phyloP scores from a whole-genome alignment of 2,888 invertebrate genomes.

The Ophioninae sp. region DNA sequence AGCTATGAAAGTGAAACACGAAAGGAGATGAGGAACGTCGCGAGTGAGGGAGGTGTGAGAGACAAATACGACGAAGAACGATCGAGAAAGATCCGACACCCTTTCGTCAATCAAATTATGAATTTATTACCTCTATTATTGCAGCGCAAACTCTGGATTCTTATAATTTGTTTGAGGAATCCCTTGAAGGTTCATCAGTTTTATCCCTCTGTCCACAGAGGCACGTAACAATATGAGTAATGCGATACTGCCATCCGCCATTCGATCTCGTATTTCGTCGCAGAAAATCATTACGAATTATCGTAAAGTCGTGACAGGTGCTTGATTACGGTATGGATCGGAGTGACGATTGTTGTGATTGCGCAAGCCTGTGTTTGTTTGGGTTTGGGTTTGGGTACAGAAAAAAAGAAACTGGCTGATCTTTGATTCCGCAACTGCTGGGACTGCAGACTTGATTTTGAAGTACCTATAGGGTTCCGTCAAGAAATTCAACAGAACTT shows the following conservation, averaged over 20 bases:
- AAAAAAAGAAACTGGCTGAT: no score
- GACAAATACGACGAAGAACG: constrained; percentile 15
- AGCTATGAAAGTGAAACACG: constrained; percentile 32
- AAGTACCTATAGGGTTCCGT: no score
- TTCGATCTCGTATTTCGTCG: constrained; percentile 20
- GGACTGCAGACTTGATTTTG: no score
- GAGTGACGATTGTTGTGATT: constrained; percentile 64
- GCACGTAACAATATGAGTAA: neutral
- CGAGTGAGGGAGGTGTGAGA: constrained; percentile 8
- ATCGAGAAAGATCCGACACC: constrained; percentile 38
- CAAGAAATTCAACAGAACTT: no score
- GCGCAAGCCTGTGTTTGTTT: constrained; percentile 60
- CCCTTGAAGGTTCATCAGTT: constrained; percentile 47
- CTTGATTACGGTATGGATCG: constrained; percentile 66
- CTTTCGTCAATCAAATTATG: constrained; percentile 62
- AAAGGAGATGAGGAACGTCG: constrained; percentile 10
- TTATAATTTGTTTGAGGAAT: constrained; percentile 60
- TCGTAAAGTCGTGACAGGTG: constrained; percentile 37
- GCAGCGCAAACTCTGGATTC: constrained; percentile 39
- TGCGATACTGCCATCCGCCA: constrained; percentile 7
- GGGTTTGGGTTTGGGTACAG: no score
- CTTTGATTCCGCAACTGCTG: no score
- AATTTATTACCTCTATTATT: constrained; percentile 53
- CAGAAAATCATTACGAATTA: constrained; percentile 30
- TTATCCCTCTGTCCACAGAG: neutral